phyloP scores from a whole-genome alignment of 2,797 vertebrate species.

The Ispidina picta region DNA sequence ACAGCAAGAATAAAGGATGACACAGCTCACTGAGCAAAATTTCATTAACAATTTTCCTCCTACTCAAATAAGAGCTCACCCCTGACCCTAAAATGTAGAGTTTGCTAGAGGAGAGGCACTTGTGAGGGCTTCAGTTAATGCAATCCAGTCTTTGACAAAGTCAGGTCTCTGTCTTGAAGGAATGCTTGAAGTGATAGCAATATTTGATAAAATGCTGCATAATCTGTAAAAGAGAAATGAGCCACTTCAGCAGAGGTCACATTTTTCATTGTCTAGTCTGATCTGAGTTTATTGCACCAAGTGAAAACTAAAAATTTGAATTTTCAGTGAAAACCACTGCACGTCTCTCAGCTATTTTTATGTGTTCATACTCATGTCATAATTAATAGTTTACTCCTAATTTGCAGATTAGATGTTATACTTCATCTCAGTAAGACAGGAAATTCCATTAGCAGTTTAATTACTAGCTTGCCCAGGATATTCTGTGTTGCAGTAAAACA shows the following conservation, averaged over 20 bases:
- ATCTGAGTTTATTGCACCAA: slow-evolving; percentile 5
- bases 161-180: slow-evolving; percentile 32
- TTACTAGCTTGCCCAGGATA: neutral
- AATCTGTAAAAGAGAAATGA: slow-evolving; percentile 32
- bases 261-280: slow-evolving; percentile 9
- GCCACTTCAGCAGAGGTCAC: neutral
- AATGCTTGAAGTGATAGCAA: slow-evolving; percentile 53
- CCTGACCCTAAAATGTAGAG: slow-evolving; percentile 48
- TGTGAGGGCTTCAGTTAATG: slow-evolving; percentile 31
- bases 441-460: neutral
- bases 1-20: slow-evolving; percentile 60
- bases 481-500: neutral
- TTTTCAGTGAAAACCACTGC: neutral
- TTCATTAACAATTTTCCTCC: slow-evolving; percentile 68
- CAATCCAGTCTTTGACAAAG: slow-evolving; percentile 33
- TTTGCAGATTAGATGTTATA: neutral
- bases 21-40: slow-evolving; percentile 70
- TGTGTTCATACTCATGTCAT: neutral
- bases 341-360: neutral
- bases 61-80: slow-evolving; percentile 65
- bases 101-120: slow-evolving; percentile 35
- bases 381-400: slow-evolving; percentile 16
- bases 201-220: slow-evolving; percentile 39
- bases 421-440: neutral
- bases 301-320: neutral